Evolutionary conservation across 53 echinoderm and acorn worm genomes (phyloP).

Genomic region (Crossaster papposus): DNA sequence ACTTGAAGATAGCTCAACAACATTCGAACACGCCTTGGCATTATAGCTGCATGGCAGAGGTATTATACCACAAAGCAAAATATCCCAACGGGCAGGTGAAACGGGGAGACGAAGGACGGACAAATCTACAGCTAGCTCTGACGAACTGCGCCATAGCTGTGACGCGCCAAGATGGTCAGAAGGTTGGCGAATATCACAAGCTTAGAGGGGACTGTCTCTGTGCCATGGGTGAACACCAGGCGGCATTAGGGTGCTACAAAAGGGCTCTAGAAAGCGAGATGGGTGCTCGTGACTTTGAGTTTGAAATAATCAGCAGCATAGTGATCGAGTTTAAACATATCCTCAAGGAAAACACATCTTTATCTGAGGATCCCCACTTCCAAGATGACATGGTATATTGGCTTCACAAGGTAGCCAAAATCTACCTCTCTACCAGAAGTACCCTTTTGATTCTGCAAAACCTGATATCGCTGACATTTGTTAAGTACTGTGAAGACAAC

Average conservation of each 20-base stretch:
- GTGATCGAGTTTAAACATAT: slow-evolving; percentile 7
- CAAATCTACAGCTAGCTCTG: too few relatives aligned
- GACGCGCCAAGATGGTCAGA: too few relatives aligned
- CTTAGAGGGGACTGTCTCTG: too few relatives aligned
- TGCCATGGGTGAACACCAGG: not conserved
- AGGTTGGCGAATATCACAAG: too few relatives aligned
- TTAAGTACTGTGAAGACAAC: slow-evolving; percentile 16
- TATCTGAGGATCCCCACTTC: not conserved
- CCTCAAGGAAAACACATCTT: not conserved
- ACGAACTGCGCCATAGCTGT: too few relatives aligned
- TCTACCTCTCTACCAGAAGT: not conserved
- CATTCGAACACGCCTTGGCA: too few relatives aligned
- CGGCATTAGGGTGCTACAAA: not conserved
- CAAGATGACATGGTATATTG: slow-evolving; percentile 33
- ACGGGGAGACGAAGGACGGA: too few relatives aligned
- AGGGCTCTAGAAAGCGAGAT: not conserved
- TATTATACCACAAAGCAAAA: too few relatives aligned
- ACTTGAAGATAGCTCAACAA: too few relatives aligned
- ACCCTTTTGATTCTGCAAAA: not conserved
- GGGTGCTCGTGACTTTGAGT: not conserved
- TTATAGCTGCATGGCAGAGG: too few relatives aligned
- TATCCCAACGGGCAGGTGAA: not conserved
- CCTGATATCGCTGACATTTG: not conserved
- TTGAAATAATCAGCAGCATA: not conserved
- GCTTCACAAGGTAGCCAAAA: slow-evolving; percentile 26